Evolutionary conservation across 1,140 invertebrate species (phyloP), one percentile per base, ranked within the genome.

Genomic region (Holotrichia oblita): DNA sequence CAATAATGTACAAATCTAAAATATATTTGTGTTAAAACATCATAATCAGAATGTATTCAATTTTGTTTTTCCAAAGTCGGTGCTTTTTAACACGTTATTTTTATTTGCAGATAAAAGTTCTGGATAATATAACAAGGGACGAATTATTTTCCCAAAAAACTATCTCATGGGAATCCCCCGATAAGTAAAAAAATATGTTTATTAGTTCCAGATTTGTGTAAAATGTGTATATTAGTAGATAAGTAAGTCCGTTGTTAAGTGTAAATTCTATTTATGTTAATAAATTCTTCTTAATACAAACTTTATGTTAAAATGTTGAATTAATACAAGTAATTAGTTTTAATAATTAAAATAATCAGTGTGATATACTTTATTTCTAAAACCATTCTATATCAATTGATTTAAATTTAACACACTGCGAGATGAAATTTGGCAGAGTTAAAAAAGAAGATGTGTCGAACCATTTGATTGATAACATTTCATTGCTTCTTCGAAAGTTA

Each of bases 91-190:
- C 17, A 10, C 41, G 2, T 75, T 64, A 17, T n/a, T 17, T 69
- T 69, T 61, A 3, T 69, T 69, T 27, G 27, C 40, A 78, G 77
- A 69, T 78, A 6, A 61, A 48, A 42, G 55, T 80, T 20, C 40
- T 81, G 41, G 80, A 81, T 55, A 80, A 59, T 24, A 78, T 77
- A 20, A 24, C 79, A 3, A 44, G 55, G 10, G 61, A 80, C 0
- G 40, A 81, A 17, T 61, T 81, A 42, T 78, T 80, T 69, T 76
- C 76, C n/a, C 72, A 78, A 27, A 80, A 78, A 76, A 77, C 40
- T 69, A 75, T 78, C 41, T 75, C 73, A 7, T 81, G 80, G 80
- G 80, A 81, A 44, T n/a, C n/a, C 79, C 6, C 44, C 76, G 61
- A 44, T n/a, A 73, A 72, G 64, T 73, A n/a, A 55, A 77, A 0